phyloP scores from a whole-genome alignment of 1,140 invertebrate genomes.

The Bombus pascuorum region DNA sequence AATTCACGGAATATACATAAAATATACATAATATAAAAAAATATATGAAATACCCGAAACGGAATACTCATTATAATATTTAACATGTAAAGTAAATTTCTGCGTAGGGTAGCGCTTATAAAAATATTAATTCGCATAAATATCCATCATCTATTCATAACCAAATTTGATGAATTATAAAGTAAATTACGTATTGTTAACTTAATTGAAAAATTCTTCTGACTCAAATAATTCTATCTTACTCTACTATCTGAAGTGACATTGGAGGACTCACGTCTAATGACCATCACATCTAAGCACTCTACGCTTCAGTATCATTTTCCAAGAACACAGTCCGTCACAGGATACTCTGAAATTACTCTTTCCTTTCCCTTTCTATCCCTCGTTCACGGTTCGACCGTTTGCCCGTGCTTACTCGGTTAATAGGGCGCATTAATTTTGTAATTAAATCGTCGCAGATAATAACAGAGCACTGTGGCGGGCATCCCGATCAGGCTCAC shows the following conservation, averaged over 20 bases:
- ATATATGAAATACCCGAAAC: too few relatives aligned
- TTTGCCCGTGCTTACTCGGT: constrained; percentile 42
- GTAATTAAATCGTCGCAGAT: constrained; percentile 80
- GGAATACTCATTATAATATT: too few relatives aligned
- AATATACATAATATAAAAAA: too few relatives aligned
- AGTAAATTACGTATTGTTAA: too few relatives aligned
- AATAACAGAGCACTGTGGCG: constrained; percentile 76
- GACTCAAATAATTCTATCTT: not conserved
- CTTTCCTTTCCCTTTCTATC: constrained; percentile 6
- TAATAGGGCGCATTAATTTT: constrained; percentile 80
- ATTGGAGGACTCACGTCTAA: not conserved
- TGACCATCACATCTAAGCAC: not conserved
- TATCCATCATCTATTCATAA: too few relatives aligned
- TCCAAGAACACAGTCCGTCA: constrained; percentile 24
- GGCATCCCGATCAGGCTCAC: constrained; percentile 63
- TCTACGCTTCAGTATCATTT: constrained; percentile 1
- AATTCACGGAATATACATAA: too few relatives aligned
- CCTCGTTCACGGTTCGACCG: not conserved
- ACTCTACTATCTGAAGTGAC: not conserved
- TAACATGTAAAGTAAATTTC: too few relatives aligned
- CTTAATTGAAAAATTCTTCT: too few relatives aligned
- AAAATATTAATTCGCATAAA: too few relatives aligned
- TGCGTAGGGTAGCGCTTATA: too few relatives aligned
- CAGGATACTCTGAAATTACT: constrained; percentile 33
- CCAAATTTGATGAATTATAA: too few relatives aligned